phyloP scores from a whole-genome alignment of 2,113 vertebrate genomes.

The Phaetusa simplex region DNA sequence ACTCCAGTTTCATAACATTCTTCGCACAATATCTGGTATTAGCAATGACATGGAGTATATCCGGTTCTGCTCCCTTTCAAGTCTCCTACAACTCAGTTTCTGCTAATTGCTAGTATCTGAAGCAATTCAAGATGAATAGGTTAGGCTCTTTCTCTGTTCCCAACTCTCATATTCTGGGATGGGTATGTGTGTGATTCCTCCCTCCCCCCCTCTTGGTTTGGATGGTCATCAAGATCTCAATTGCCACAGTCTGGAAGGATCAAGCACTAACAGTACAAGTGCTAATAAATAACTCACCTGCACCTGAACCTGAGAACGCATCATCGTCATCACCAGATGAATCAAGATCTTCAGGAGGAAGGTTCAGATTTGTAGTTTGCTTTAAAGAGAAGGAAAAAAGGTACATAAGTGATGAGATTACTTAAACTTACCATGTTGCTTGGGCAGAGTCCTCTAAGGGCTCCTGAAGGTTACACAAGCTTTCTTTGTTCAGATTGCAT shows the following conservation, averaged over 20 bases:
- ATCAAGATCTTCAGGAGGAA: conserved; percentile 77
- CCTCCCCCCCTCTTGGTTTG: not conserved
- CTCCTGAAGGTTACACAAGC: not conserved
- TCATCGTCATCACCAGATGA: conserved; percentile 77
- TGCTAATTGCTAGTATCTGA: not conserved
- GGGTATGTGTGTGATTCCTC: not conserved
- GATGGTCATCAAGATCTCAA: not conserved
- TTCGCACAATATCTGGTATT: not conserved
- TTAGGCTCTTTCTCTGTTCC: not conserved
- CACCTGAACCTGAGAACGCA: conserved; percentile 76
- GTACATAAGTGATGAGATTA: not conserved
- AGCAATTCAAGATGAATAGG: not conserved
- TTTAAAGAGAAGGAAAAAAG: conserved; percentile 32
- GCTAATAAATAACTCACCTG: conserved; percentile 57
- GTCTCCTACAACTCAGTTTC: not conserved
- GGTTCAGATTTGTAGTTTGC: conserved; percentile 64
- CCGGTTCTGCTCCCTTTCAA: not conserved
- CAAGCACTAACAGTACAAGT: not conserved
- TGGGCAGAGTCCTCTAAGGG: not conserved
- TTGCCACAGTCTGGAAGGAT: not conserved
- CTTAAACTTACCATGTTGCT: not conserved
- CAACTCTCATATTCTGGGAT: not conserved
- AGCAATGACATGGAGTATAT: not conserved
- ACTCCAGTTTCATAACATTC: not conserved
- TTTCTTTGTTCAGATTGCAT: not conserved